phyloP scores from a whole-genome alignment of 2,113 vertebrate species.

The Dromiciops gliroides region DNA sequence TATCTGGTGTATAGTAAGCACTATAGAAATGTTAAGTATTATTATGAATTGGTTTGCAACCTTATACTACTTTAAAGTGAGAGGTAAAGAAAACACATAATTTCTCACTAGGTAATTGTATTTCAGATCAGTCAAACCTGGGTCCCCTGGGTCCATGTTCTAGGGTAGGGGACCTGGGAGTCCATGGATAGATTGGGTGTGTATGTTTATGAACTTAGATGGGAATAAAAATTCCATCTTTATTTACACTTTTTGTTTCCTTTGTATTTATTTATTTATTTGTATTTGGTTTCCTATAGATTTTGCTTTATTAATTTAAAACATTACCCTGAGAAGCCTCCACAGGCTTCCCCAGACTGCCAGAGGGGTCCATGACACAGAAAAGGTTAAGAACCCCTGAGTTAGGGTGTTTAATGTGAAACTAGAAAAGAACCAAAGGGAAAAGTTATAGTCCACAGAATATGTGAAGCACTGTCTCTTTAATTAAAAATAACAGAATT shows the following conservation, averaged over 20 bases:
- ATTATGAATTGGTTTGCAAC: not conserved
- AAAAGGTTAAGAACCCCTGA: not conserved
- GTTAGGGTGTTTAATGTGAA: not conserved
- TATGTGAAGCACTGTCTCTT: not conserved
- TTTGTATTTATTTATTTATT: not conserved
- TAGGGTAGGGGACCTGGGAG: not conserved
- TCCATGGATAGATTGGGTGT: not conserved
- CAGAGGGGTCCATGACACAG: not conserved
- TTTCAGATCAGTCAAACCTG: not conserved
- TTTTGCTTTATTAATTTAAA: not conserved
- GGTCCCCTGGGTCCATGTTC: not conserved
- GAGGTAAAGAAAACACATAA: not conserved
- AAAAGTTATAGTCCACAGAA: not conserved
- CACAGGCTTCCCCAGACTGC: not conserved
- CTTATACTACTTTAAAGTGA: not conserved
- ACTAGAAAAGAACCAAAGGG: not conserved
- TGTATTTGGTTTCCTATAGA: not conserved
- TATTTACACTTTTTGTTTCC: not conserved
- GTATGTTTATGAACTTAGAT: not conserved
- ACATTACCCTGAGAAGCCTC: not conserved
- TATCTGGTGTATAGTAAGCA: not conserved
- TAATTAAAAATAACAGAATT: not conserved
- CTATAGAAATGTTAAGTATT: not conserved
- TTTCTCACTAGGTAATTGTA: not conserved
- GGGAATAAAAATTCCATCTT: not conserved